A percentile compares a stretch with the other conserved stretches of the same genome.
These are phyloP conservation scores for Bovichtus diacanthus DNA, from an alignment of 2,797 vertebrate genomes.

Conservation along the genomic window DNA sequence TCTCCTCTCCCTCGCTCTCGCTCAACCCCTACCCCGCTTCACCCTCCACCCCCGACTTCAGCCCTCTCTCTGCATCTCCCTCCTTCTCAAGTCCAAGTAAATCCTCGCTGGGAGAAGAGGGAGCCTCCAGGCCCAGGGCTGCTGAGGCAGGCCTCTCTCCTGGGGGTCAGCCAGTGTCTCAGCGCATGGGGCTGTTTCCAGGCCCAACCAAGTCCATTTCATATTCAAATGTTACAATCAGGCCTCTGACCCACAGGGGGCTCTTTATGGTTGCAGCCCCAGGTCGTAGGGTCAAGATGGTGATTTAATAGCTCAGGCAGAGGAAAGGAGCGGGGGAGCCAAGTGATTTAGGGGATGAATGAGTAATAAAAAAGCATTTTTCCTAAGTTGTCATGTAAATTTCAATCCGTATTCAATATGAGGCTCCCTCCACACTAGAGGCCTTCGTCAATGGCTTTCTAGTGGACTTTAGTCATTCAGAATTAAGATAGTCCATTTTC, in stretches of 20 bases:
- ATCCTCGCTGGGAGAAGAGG: slow-evolving; percentile 72
- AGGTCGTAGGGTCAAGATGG: slow-evolving; percentile 88
- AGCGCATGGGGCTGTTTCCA: slow-evolving; percentile 85
- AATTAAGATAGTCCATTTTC: slow-evolving; percentile 71
- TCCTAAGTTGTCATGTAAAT: slow-evolving; percentile 87
- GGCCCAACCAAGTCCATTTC: slow-evolving; percentile 85
- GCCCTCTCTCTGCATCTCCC: slow-evolving; percentile 64
- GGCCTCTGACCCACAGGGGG: slow-evolving; percentile 85
- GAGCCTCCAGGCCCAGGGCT: slow-evolving; percentile 70
- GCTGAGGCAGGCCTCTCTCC: slow-evolving; percentile 82
- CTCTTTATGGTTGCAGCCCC: slow-evolving; percentile 85
- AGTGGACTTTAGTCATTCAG: slow-evolving; percentile 68
- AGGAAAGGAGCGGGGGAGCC: slow-evolving; percentile 80
- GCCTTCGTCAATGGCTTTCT: slow-evolving; percentile 70
- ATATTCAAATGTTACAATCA: slow-evolving; percentile 92
- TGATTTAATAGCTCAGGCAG: slow-evolving; percentile 86
- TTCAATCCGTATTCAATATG: slow-evolving; percentile 68
- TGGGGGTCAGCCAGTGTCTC: slow-evolving; percentile 84
- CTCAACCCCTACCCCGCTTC: slow-evolving; percentile 65
- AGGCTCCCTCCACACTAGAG: slow-evolving; percentile 64
- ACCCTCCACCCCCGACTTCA: slow-evolving; percentile 60
- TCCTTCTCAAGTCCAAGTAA: slow-evolving; percentile 86
- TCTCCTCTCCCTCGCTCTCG: slow-evolving; percentile 75
- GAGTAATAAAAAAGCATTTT: slow-evolving; percentile 88
- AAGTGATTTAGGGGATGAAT: slow-evolving; percentile 86